Evolutionary conservation across 92 coral and sea anemone species (phyloP), one percentile per base, ranked within the genome.

Genomic region (Ricordea florida): DNA sequence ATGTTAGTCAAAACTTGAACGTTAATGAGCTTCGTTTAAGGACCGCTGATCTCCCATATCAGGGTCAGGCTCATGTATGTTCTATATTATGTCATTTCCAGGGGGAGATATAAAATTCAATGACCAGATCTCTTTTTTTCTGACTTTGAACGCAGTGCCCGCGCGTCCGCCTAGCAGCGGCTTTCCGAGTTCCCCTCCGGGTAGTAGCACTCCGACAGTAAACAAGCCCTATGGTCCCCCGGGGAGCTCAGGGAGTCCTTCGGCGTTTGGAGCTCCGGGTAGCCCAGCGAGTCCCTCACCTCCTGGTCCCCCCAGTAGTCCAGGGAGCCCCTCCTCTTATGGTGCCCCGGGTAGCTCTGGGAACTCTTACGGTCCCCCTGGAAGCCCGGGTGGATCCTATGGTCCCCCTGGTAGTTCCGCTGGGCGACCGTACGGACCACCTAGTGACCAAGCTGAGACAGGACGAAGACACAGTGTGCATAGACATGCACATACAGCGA

Each of bases 151-250:
- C 53, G 5, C 66, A 37, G 49, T 21, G 18, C 26, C 60, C n/a
- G 9, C 44, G 14, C 8, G 61, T 42, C 31, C 62, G 25, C 30
- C 69, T 50, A 49, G 26, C 81, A 31, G 29, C 17, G 22, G 48
- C 34, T 16, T n/a, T 10, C n/a, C 48, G n/a, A 38, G 62, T 8
- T 40, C 38, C 29, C 62, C 62, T 4, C 26, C 29, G 6, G 74
- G 14, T 37, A 59, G 73, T 25, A 62, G 51, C 41, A 36, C 69
- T 24, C 69, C 69, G 24, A 52, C n/a, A n/a, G n/a, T n/a, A 52
- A 24, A 38, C 44, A 23, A 48, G 49, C n/a, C n/a, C n/a, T n/a
- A n/a, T n/a, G 81, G 46, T 44, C 56, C 49, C 15, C 72, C 81
- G 23, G 79, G 69, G 22, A 72, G 32, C 15, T 5, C 25, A n/a